phyloP scores from a whole-genome alignment of 2,113 vertebrate species.

The Arvicanthis niloticus region DNA sequence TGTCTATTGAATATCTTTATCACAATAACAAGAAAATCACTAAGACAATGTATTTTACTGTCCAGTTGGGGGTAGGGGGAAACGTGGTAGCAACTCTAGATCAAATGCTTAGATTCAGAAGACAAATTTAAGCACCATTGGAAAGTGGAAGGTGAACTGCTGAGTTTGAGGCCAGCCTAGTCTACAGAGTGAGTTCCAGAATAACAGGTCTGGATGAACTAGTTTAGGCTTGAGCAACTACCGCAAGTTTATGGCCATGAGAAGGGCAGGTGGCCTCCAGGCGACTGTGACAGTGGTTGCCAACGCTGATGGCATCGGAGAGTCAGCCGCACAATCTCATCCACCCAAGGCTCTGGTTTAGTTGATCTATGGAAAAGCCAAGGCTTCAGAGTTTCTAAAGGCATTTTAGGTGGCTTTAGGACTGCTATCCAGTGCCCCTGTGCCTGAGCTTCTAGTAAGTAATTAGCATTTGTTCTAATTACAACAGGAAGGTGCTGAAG shows the following conservation, averaged over 20 bases:
- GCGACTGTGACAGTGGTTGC: not conserved
- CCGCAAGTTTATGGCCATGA: not conserved
- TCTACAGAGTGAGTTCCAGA: not conserved
- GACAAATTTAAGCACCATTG: not conserved
- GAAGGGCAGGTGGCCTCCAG: not conserved
- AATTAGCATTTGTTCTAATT: not conserved
- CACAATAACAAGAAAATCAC: not conserved
- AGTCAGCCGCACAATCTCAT: not conserved
- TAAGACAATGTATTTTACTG: not conserved
- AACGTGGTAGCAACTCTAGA: not conserved
- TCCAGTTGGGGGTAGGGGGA: not conserved
- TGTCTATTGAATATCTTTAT: not conserved
- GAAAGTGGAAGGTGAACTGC: not conserved
- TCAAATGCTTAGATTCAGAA: slow-evolving; percentile 4
- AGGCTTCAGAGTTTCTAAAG: not conserved
- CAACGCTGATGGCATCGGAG: not conserved
- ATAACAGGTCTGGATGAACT: not conserved
- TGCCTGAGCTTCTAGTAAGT: accelerated
- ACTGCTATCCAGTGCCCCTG: too few species aligned
- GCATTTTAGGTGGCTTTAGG: not conserved
- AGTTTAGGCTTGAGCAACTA: not conserved
- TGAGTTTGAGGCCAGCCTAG: not conserved
- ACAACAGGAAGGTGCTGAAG: not conserved
- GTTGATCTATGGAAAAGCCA: not conserved
- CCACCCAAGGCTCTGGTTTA: not conserved